phyloP scores from a whole-genome alignment of 1,140 invertebrate genomes.

The Saxidomus purpurata region DNA sequence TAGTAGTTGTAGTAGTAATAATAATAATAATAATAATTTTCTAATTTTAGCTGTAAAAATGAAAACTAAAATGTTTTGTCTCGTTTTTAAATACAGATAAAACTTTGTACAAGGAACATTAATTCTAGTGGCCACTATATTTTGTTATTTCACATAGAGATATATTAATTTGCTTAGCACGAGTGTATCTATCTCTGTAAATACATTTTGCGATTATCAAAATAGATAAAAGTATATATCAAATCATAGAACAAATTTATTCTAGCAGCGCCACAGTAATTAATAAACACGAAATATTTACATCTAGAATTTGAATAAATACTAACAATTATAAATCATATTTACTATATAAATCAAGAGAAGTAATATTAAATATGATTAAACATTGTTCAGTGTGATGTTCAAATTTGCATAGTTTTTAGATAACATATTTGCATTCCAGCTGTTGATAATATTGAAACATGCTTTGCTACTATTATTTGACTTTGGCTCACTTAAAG shows the following conservation, averaged over 20 bases:
- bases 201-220: slow-evolving; percentile 20
- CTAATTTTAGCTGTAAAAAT: no score
- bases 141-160: neutral
- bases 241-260: slow-evolving; percentile 33
- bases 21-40: no score
- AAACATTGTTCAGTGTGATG: slow-evolving; percentile 19
- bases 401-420: slow-evolving; percentile 28
- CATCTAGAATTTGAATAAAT: slow-evolving; percentile 13
- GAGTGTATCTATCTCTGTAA: neutral
- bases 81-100: no score
- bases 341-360: slow-evolving; percentile 18
- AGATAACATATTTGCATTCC: neutral
- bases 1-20: no score
- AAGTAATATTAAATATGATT: slow-evolving; percentile 21
- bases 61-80: no score
- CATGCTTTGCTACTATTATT: slow-evolving; percentile 23
- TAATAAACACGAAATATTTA: slow-evolving; percentile 40
- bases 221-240: neutral
- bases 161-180: slow-evolving; percentile 18
- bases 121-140: no score
- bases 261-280: neutral
- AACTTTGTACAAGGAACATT: no score
- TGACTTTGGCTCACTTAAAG: slow-evolving; percentile 24
- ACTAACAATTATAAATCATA: slow-evolving; percentile 10
- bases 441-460: slow-evolving; percentile 5